A percentile compares a stretch with the other conserved stretches of the same genome.
Conservation (phyloP, 1,140 invertebrate genomes). For the Wasmannia auropunctata region DNA sequence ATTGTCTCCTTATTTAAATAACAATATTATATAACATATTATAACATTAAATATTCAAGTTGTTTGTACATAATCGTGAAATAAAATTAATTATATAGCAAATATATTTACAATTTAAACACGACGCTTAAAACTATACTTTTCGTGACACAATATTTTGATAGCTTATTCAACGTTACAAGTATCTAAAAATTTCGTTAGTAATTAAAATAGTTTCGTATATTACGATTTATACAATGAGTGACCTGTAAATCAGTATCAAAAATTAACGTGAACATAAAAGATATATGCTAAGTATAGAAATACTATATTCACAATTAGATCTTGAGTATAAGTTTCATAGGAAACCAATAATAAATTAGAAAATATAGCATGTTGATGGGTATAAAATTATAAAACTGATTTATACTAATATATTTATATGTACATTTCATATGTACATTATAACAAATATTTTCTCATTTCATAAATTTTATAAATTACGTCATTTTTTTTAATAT, state of each 20-base stretch:
- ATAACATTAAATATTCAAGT: constrained; percentile 25
- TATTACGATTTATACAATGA: constrained; percentile 47
- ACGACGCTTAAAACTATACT: neutral
- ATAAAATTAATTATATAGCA: constrained; percentile 29
- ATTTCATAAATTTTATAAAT: neutral
- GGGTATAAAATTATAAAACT: constrained; percentile 3
- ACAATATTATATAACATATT: constrained; percentile 24
- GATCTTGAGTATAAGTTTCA: constrained; percentile 53
- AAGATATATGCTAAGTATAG: neutral
- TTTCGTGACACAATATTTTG: constrained; percentile 13
- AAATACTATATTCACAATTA: constrained; percentile 17
- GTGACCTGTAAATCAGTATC: constrained; percentile 40
- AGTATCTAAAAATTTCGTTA: neutral
- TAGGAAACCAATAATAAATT: constrained; percentile 21
- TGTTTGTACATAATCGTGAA: constrained; percentile 59
- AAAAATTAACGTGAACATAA: constrained; percentile 40
- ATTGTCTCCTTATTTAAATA: constrained; percentile 9
- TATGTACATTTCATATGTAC: neutral
- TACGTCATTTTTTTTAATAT: neutral
- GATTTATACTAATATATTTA: neutral
- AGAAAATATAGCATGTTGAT: constrained; percentile 19
- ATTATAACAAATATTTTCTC: neutral
- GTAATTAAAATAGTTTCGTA: neutral
- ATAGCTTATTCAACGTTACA: constrained; percentile 5
- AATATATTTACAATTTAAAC: constrained; percentile 29